phyloP scores from a whole-genome alignment of 2,113 vertebrate genomes.

The Myrmophylax atrothorax region DNA sequence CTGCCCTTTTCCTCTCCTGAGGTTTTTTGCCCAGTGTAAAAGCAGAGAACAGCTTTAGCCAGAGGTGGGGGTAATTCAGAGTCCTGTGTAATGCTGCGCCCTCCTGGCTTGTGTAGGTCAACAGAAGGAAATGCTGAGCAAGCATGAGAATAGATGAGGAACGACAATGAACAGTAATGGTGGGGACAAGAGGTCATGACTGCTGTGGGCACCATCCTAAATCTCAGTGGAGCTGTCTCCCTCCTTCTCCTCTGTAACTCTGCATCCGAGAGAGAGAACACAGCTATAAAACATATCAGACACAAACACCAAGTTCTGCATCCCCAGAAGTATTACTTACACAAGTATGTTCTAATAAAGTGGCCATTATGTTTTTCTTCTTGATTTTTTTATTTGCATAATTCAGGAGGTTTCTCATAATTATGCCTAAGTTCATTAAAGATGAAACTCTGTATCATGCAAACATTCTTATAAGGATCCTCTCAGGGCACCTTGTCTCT shows the following conservation, averaged over 20 bases:
- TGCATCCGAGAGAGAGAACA: background rate
- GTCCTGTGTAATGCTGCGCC: background rate
- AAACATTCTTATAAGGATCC: background rate
- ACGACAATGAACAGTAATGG: background rate
- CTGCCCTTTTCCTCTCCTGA: background rate
- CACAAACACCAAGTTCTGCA: background rate
- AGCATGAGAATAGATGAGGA: background rate
- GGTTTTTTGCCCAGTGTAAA: background rate
- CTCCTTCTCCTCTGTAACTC: background rate
- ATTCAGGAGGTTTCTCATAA: background rate
- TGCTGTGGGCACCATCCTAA: background rate
- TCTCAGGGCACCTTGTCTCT: background rate
- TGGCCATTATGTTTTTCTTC: background rate
- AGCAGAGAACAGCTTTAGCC: background rate
- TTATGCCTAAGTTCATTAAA: background rate
- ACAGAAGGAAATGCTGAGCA: background rate
- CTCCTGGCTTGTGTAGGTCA: background rate
- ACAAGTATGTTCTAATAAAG: background rate
- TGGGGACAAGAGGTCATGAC: background rate
- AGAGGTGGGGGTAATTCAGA: background rate
- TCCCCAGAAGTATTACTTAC: background rate
- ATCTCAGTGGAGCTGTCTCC: background rate
- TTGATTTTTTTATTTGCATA: background rate
- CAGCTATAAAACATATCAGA: background rate
- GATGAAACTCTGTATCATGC: background rate